A percentile compares a stretch with the other conserved stretches of the same genome.
phyloP scores from a whole-genome alignment of 2,797 vertebrate species.

The Mastacembelus armatus region DNA sequence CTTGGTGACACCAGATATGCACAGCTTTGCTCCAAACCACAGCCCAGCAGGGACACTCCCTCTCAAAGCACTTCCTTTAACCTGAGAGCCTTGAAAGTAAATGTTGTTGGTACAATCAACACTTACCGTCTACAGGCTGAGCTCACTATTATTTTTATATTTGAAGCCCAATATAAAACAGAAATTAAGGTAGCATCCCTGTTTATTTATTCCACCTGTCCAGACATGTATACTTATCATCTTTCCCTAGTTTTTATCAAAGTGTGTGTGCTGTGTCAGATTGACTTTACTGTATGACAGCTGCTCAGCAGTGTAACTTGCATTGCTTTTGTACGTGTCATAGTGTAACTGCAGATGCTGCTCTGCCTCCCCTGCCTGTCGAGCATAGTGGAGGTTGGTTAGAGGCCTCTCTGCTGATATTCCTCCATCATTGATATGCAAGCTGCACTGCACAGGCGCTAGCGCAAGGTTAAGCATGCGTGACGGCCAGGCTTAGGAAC shows the following conservation, averaged over 20 bases:
- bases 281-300: background rate
- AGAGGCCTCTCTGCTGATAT: conserved; percentile 79
- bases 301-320: conserved; percentile 24
- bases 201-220: background rate
- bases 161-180: background rate
- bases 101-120: conserved; percentile 53
- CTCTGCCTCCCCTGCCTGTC: conserved; percentile 37
- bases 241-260: background rate
- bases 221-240: background rate
- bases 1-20: conserved; percentile 68
- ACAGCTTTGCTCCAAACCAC: conserved; percentile 60
- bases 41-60: conserved; percentile 58
- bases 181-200: background rate
- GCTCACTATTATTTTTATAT: conserved; percentile 9
- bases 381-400: conserved; percentile 66
- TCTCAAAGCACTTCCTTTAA: conserved; percentile 70
- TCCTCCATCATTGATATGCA: conserved; percentile 86
- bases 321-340: conserved; percentile 25
- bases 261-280: background rate
- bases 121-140: conserved; percentile 18
- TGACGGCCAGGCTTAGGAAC: conserved; percentile 82
- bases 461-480: conserved; percentile 86
- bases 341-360: conserved; percentile 49
- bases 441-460: conserved; percentile 76
- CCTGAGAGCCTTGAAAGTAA: conserved; percentile 62